Conservation (phyloP, 2,888 invertebrate species). For the Drosophila fulvimacula region DNA sequence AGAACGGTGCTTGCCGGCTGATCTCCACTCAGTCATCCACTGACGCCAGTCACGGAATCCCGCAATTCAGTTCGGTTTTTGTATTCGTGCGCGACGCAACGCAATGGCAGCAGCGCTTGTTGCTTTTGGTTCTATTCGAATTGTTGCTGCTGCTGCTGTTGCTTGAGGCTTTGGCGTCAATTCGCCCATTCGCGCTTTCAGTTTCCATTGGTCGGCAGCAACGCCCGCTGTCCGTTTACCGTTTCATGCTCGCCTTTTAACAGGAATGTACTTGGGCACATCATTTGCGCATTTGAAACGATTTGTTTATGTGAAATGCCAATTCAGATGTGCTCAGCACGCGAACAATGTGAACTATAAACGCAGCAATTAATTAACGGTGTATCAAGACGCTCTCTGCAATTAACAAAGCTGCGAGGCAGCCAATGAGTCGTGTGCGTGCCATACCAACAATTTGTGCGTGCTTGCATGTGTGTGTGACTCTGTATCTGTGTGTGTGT, state of each 20-base stretch:
- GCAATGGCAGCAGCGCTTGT: conserved; percentile 34
- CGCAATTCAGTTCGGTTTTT: conserved; percentile 67
- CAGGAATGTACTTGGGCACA: conserved; percentile 29
- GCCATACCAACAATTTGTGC: conserved; percentile 23
- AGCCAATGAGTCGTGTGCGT: conserved; percentile 26
- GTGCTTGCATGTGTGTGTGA: conserved; percentile 21
- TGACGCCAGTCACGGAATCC: conserved; percentile 30
- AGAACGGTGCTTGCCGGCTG: conserved; percentile 60
- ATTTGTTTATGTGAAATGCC: conserved; percentile 43
- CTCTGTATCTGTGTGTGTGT: conserved; percentile 32
- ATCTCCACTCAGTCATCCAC: conserved; percentile 61
- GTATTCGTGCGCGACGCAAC: conserved; percentile 63
- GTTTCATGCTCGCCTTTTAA: conserved; percentile 2
- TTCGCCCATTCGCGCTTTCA: conserved; percentile 25
- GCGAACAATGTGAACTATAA: conserved; percentile 57
- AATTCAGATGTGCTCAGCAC: conserved; percentile 49
- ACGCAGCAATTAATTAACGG: conserved; percentile 55
- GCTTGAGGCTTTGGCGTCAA: conserved; percentile 24
- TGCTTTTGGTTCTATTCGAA: conserved; percentile 8
- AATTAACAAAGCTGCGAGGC: conserved; percentile 31
- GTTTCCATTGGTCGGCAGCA: conserved; percentile 32
- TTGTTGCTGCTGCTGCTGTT: conserved; percentile 10
- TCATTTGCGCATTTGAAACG: conserved; percentile 39
- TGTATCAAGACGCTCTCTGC: conserved; percentile 40
- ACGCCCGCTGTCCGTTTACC: neutral